Base-by-base conservation (phyloP, 2,888 invertebrate species). In the Glyphotaelius pellucidus region DNA sequence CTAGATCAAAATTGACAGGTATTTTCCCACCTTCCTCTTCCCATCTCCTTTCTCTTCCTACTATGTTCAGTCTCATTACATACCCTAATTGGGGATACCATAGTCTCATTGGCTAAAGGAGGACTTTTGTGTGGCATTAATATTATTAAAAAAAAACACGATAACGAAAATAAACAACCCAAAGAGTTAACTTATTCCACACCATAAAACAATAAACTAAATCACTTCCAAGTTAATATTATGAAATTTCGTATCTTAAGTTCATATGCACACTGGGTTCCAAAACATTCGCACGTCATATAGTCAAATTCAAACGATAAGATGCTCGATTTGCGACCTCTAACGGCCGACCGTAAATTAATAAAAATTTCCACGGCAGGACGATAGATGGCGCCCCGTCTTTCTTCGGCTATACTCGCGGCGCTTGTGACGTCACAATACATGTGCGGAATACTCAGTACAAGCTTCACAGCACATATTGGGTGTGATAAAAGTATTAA, bases 351-450 rank as follows among this genome's bases (percentile, higher is more conserved):
- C 32, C 14, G 32, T 81, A 31, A 81, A 81, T 81, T 81, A 81
- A 81, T 32, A 81, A 81, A 81, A 81, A 81, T 31, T 81, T 86
- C 42, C 86, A 86, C 35, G 47, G 30, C 47, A 5, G 19, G 30
- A 12, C n/a, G 35, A 86, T 86, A 86, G 5, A 86, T 30, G 30
- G n/a, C n/a, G 1, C 12, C 38, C 67, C 11, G 67, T 67, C 5
- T 67, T 67, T 9, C 25, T 19, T 0, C 67, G 25, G 25, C n/a
- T n/a, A 25, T 67, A n/a, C 5, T 67, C 67, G n/a, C 67, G 67
- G 67, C n/a, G 25, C 67, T 67, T 67, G 7, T n/a, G 67, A n/a
- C 67, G 67, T n/a, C 67, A 67, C 25, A 25, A 7, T n/a, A n/a
- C n/a, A n/a, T n/a, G 25, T 9, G 67, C 67, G 9, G 67, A 19